phyloP scores from a whole-genome alignment of 2,797 vertebrate species.

The Acestrorhynchus altus region DNA sequence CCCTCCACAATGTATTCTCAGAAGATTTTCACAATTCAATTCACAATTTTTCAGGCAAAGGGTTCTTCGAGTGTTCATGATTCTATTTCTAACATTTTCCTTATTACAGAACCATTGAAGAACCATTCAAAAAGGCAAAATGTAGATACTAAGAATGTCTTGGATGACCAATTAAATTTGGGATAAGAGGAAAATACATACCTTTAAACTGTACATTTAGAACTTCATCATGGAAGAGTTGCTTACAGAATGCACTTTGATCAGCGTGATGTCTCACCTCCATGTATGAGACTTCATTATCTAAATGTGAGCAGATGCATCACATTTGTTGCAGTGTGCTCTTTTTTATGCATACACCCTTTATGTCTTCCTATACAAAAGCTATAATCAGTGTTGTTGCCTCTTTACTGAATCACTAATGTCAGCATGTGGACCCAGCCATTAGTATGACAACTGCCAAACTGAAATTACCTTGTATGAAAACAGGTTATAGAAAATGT shows the following conservation, averaged over 20 bases:
- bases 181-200: too few relatives aligned
- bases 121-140: too few relatives aligned
- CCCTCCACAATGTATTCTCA: too few relatives aligned
- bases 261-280: background rate
- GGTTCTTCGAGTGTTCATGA: too few relatives aligned
- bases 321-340: background rate
- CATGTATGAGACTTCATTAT: background rate
- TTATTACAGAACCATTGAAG: too few relatives aligned
- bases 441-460: slow-evolving; percentile 28
- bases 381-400: slow-evolving; percentile 43
- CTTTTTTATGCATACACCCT: background rate
- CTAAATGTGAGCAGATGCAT: slow-evolving; percentile 12
- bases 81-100: too few relatives aligned
- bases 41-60: too few relatives aligned
- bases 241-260: background rate
- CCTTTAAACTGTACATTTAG: too few relatives aligned
- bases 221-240: too few relatives aligned
- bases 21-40: too few relatives aligned
- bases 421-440: slow-evolving; percentile 26
- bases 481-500: slow-evolving; percentile 8
- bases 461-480: slow-evolving; percentile 1
- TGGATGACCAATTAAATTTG: too few relatives aligned
- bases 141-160: too few relatives aligned
- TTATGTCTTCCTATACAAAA: background rate
- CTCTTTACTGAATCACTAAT: slow-evolving; percentile 30